phyloP scores from a whole-genome alignment of 2,888 invertebrate genomes.

The Zaprionus lineosus region DNA sequence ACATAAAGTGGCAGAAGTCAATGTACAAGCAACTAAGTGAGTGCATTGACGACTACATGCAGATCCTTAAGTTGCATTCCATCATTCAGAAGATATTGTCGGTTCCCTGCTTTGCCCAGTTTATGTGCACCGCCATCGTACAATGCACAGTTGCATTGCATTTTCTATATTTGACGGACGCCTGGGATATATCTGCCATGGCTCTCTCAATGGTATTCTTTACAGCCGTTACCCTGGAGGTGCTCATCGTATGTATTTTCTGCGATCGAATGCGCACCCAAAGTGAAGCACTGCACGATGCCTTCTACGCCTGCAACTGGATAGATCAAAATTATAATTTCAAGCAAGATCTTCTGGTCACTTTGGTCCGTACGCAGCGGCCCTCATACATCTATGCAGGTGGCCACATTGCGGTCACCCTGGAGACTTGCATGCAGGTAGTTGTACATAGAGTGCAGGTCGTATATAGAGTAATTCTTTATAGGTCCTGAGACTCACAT shows the following conservation, averaged over 20 bases:
- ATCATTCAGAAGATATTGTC: conserved; percentile 84
- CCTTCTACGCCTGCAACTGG: conserved; percentile 85
- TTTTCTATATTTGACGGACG: conserved; percentile 82
- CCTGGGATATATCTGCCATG: conserved; percentile 65
- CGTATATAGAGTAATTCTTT: too few relatives aligned
- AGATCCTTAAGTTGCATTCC: conserved; percentile 81
- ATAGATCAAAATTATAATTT: conserved; percentile 83
- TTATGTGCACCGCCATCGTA: conserved; percentile 83
- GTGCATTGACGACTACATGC: conserved; percentile 75
- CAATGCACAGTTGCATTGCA: conserved; percentile 83
- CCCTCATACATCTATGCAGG: conserved; percentile 84
- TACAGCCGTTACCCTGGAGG: conserved; percentile 84
- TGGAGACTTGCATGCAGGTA: conserved; percentile 84
- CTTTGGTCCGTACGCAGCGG: conserved; percentile 84
- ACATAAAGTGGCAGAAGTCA: not conserved
- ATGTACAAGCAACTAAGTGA: conserved; percentile 53
- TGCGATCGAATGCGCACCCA: conserved; percentile 84
- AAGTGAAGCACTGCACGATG: conserved; percentile 84
- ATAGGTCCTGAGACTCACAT: conserved; percentile 79
- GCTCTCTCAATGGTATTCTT: conserved; percentile 80
- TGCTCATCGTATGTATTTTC: conserved; percentile 84
- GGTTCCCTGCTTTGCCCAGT: conserved; percentile 84
- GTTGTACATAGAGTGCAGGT: conserved; percentile 4
- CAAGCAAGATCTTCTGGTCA: conserved; percentile 83
- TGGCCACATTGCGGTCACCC: conserved; percentile 84